Percentiles rank a stretch among this genome's conserved stretches.
Conservation (phyloP, 2,113 vertebrate species). For the Amia ocellicauda region DNA sequence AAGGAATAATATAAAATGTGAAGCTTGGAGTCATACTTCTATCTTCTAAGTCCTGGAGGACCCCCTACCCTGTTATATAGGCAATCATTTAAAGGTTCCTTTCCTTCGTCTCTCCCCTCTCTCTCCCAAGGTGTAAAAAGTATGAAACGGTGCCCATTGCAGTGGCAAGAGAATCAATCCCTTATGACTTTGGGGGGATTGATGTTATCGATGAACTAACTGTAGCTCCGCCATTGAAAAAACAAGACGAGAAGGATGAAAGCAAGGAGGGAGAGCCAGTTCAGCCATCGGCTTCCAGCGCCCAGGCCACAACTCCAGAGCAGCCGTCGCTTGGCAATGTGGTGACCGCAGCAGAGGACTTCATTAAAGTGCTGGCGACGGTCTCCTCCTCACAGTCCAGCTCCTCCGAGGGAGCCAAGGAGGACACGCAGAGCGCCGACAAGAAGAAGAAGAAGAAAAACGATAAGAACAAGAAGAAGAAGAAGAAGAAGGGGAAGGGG, state of each 20-base stretch:
- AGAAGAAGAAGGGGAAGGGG: constrained; percentile 62
- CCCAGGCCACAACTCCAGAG: constrained; percentile 31
- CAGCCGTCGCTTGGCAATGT: constrained; percentile 53
- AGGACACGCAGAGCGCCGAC: constrained; percentile 44
- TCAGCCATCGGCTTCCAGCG: constrained; percentile 28
- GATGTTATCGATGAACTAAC: constrained; percentile 72
- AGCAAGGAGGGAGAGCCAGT: constrained; percentile 33
- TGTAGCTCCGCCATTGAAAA: constrained; percentile 29
- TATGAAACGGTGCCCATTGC: constrained; percentile 76
- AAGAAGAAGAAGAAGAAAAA: constrained; percentile 52
- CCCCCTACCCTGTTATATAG: too few species aligned
- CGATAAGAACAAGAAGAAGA: constrained; percentile 52
- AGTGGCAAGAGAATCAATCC: constrained; percentile 69
- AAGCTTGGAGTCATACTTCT: too few species aligned
- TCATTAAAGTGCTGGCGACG: constrained; percentile 72
- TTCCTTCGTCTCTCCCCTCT: too few species aligned
- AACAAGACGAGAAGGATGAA: constrained; percentile 24
- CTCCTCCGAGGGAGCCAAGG: constrained; percentile 37
- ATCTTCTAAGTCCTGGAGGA: too few species aligned
- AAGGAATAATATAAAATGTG: too few species aligned
- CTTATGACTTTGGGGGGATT: constrained; percentile 75
- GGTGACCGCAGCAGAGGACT: constrained; percentile 60
- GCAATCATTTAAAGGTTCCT: too few species aligned
- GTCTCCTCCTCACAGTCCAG: constrained; percentile 66
- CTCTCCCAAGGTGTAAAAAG: constrained; percentile 69